These are phyloP conservation scores for Clarias batrachus DNA, from an alignment of 2,113 vertebrate genomes.

Conservation along the genomic window DNA sequence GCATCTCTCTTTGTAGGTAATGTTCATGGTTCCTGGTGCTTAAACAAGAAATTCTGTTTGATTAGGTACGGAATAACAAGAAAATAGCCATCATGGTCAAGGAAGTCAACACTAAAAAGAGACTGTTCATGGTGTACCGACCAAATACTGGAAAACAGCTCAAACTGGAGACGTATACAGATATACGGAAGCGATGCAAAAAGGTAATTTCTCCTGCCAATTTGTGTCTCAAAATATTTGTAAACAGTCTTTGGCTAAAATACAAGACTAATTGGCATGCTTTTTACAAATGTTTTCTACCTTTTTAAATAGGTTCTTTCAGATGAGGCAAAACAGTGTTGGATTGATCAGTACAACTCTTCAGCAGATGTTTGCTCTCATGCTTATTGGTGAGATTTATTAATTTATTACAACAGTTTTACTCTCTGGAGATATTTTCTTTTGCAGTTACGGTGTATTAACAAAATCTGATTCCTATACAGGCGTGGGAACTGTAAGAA, in stretches of 20 bases:
- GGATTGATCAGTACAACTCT: constrained; percentile 90
- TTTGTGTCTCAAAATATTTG: constrained; percentile 1
- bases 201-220: constrained; percentile 75
- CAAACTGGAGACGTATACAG: constrained; percentile 88
- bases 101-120: constrained; percentile 95
- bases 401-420: background rate
- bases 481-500: constrained; percentile 99
- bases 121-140: constrained; percentile 91
- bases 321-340: constrained; percentile 90
- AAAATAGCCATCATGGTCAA: constrained; percentile 92
- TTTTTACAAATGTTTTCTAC: background rate
- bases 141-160: constrained; percentile 96
- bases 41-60: background rate
- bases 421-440: background rate
- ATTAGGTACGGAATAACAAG: constrained; percentile 90
- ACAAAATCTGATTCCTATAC: constrained; percentile 52
- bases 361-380: constrained; percentile 94
- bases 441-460: background rate
- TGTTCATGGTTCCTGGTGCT: background rate
- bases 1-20: background rate
- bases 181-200: constrained; percentile 96
- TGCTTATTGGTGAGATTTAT: constrained; percentile 84
- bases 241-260: background rate
- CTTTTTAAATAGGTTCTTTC: constrained; percentile 79
- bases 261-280: background rate